Evolutionary conservation across 2,797 vertebrate genomes (phyloP).

Genomic region (Vipera ursinii): DNA sequence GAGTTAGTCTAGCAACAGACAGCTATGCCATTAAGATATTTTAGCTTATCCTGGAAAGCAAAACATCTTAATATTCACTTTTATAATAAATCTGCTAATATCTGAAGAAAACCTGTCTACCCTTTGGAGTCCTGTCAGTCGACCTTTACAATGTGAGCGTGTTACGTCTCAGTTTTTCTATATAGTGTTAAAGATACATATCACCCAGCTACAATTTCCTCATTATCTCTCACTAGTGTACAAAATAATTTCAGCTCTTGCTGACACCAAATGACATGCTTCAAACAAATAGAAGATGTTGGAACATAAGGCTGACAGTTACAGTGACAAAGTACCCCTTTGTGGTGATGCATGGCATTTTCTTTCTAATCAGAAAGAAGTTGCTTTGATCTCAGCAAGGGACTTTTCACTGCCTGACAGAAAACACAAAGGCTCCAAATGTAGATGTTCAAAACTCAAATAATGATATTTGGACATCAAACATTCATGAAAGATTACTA

Average conservation of each 20-base stretch:
- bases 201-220: background rate
- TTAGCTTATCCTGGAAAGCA: background rate
- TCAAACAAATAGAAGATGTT: background rate
- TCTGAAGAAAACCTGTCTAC: background rate
- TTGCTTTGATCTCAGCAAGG: background rate
- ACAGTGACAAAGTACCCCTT: background rate
- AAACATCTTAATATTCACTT: background rate
- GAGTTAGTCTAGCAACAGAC: background rate
- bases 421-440: background rate
- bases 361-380: background rate
- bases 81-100: background rate
- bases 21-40: background rate
- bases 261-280: background rate
- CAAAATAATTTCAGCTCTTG: background rate
- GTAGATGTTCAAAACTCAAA: background rate
- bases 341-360: background rate
- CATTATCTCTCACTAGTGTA: background rate
- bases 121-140: background rate
- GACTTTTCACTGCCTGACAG: background rate
- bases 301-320: background rate
- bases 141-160: background rate
- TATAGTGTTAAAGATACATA: background rate
- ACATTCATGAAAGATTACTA: background rate
- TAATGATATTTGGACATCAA: background rate
- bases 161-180: background rate